Evolutionary conservation across 2,888 invertebrate species (phyloP), one percentile per base, ranked within the genome.

Genomic region (Stegophylla sp.): DNA sequence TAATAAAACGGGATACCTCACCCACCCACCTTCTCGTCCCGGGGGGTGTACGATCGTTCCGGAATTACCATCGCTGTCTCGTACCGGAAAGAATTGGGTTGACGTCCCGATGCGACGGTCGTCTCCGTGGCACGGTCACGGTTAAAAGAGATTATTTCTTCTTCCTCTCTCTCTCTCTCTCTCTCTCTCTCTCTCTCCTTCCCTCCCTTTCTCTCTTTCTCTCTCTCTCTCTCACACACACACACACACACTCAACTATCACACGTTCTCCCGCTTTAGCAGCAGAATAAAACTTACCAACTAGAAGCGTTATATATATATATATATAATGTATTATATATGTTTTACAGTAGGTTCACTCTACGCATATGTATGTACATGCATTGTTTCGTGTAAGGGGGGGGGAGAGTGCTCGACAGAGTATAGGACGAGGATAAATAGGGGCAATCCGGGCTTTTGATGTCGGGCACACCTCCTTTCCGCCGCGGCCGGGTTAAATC

Each of bases 341-440:
- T n/a, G n/a, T n/a, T n/a, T n/a, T n/a, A n/a, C n/a, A n/a, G n/a
- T n/a, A n/a, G n/a, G n/a, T n/a, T n/a, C n/a, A n/a, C n/a, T n/a
- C n/a, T n/a, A n/a, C n/a, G n/a, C n/a, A n/a, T n/a, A n/a, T n/a
- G n/a, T n/a, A n/a, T n/a, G n/a, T n/a, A n/a, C n/a, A n/a, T n/a
- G n/a, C n/a, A n/a, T n/a, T n/a, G n/a, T n/a, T n/a, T n/a, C n/a
- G n/a, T n/a, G n/a, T n/a, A n/a, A n/a, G n/a, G n/a, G n/a, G n/a
- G n/a, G n/a, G n/a, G n/a, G n/a, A n/a, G n/a, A n/a, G n/a, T n/a
- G n/a, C n/a, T n/a, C n/a, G n/a, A n/a, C n/a, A n/a, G n/a, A n/a
- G n/a, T n/a, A n/a, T 48, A 9, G 71, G 71, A 41, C 41, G 71
- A 41, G 53, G 34, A 71, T 20, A 56, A 71, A 71, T 71, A 15